These are phyloP conservation scores for Drosophila neocordata DNA, from an alignment of 1,140 invertebrate genomes.

Conservation along the genomic window DNA sequence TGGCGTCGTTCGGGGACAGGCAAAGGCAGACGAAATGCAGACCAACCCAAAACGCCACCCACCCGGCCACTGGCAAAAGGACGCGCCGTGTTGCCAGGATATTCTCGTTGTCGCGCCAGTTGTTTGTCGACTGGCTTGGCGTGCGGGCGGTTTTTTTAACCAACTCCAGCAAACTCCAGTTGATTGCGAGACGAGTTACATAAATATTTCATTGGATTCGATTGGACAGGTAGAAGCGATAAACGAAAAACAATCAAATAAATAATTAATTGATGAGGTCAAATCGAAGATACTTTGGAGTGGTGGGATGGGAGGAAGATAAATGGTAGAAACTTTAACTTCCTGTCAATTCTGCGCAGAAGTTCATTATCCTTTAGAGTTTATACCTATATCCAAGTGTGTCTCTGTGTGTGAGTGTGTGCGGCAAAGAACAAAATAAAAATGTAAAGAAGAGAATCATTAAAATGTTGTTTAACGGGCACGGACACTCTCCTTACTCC, in stretches of 20 bases:
- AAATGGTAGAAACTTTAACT: conserved; percentile 27
- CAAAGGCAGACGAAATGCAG: conserved; percentile 3
- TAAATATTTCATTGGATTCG: conserved; percentile 49
- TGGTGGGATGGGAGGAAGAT: neutral
- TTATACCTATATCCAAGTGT: conserved; percentile 19
- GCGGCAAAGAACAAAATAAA: conserved; percentile 50
- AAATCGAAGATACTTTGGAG: conserved; percentile 39
- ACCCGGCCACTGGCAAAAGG: conserved; percentile 38
- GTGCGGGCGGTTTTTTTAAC: conserved; percentile 59
- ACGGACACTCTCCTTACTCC: conserved; percentile 25
- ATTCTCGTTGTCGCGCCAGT: conserved; percentile 57
- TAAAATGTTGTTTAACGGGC: conserved; percentile 63
- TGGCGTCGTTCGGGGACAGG: conserved; percentile 33
- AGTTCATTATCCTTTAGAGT: conserved; percentile 73
- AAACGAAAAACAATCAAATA: conserved; percentile 24
- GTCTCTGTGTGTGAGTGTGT: conserved; percentile 36
- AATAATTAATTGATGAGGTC: conserved; percentile 50
- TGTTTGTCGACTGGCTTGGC: conserved; percentile 76
- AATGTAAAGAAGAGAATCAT: conserved; percentile 40
- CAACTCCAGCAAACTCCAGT: conserved; percentile 10
- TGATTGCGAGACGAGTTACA: conserved; percentile 30
- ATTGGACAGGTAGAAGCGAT: conserved; percentile 37
- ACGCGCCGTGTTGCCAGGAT: conserved; percentile 59
- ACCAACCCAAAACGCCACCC: conserved; percentile 35
- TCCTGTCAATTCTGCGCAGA: conserved; percentile 64